Evolutionary conservation across 2,113 vertebrate genomes (phyloP).

Genomic region (Paramormyrops kingsleyae): DNA sequence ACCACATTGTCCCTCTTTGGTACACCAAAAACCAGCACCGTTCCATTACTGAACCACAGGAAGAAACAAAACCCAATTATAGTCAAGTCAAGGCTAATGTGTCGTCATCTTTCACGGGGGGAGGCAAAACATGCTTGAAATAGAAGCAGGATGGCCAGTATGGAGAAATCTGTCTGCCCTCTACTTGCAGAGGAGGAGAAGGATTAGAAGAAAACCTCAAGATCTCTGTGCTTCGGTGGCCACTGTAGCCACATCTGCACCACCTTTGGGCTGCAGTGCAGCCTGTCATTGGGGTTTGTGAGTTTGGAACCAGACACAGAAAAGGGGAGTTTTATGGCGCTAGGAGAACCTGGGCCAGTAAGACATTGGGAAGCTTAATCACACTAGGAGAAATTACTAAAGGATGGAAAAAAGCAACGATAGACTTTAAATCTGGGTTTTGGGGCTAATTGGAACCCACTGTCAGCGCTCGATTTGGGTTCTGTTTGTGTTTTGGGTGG

Average conservation of each 20-base stretch:
- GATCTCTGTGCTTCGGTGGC: background rate
- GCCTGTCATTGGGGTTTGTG: background rate
- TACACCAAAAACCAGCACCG: conserved; percentile 1
- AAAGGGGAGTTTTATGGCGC: background rate
- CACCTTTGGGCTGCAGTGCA: background rate
- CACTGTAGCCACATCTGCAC: background rate
- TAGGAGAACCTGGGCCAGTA: background rate
- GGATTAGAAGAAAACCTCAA: background rate
- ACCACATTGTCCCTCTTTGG: background rate
- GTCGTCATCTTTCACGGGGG: conserved; percentile 10
- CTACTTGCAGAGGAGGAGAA: background rate
- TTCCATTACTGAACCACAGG: background rate
- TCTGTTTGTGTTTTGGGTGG: background rate
- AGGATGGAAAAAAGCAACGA: background rate
- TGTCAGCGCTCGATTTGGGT: background rate
- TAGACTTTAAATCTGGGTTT: background rate
- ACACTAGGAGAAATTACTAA: background rate
- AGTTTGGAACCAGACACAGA: background rate
- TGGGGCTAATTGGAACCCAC: background rate
- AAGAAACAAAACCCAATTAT: conserved; percentile 1
- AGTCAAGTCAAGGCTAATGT: conserved; percentile 4
- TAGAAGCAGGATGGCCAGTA: background rate
- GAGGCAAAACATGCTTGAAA: background rate
- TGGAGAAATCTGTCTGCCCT: conserved; percentile 1
- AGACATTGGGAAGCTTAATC: background rate